Conservation (phyloP, 1,140 invertebrate species). For the Aphaenogaster rudis region DNA sequence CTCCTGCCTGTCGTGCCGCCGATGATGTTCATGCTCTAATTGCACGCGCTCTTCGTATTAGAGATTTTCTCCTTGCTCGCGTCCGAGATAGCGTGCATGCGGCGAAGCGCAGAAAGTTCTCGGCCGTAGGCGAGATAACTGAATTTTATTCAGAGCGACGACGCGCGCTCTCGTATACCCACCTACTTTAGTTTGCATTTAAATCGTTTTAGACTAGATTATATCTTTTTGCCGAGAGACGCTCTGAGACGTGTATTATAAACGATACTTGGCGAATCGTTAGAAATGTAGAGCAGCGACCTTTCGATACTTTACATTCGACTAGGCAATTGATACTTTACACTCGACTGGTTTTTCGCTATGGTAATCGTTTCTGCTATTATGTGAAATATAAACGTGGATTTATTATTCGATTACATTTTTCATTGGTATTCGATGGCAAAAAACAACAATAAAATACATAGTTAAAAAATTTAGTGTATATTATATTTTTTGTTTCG, state of each 20-base stretch:
- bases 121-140: constrained; percentile 37
- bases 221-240: background rate
- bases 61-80: constrained; percentile 59
- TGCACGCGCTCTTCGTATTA: constrained; percentile 56
- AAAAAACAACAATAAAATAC: constrained; percentile 16
- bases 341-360: background rate
- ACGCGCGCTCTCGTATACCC: constrained; percentile 31
- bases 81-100: constrained; percentile 47
- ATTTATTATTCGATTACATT: background rate
- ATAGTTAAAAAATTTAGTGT: background rate
- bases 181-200: constrained; percentile 48
- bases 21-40: constrained; percentile 59
- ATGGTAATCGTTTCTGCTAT: background rate
- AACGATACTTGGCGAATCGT: constrained; percentile 22
- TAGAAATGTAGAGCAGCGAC: constrained; percentile 30
- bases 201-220: constrained; percentile 34
- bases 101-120: constrained; percentile 54
- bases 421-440: background rate
- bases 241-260: background rate
- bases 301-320: background rate
- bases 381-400: background rate
- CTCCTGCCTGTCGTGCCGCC: constrained; percentile 2
- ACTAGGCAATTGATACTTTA: constrained; percentile 43
- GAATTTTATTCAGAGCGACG: constrained; percentile 33
- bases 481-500: constrained; percentile 5